Percentiles rank a stretch among this genome's conserved stretches.
phyloP scores from a whole-genome alignment of 2,797 vertebrate species.

The Allenopithecus nigroviridis region DNA sequence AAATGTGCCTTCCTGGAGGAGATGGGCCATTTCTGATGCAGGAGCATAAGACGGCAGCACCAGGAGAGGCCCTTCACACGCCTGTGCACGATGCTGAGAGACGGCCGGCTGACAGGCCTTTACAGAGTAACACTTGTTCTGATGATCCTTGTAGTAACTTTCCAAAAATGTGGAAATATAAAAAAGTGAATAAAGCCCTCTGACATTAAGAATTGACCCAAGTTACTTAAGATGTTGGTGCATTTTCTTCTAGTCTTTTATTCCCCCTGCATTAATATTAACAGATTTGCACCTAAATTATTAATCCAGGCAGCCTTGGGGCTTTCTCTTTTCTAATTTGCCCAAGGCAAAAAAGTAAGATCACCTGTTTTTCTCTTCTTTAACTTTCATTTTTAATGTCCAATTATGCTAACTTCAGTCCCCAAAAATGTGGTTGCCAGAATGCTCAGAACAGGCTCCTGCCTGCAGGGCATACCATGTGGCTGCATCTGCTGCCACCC shows the following conservation, averaged over 20 bases:
- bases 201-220: not conserved
- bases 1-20: not conserved
- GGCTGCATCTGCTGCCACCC: not conserved
- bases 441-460: not conserved
- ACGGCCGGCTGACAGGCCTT: not conserved
- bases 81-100: not conserved
- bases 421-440: not conserved
- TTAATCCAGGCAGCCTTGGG: not conserved
- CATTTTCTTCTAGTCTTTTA: not conserved
- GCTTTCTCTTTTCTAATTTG: not conserved
- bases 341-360: not conserved
- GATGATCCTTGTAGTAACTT: not conserved
- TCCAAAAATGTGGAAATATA: not conserved
- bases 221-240: not conserved
- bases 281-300: not conserved
- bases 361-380: not conserved
- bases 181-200: not conserved
- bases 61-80: not conserved
- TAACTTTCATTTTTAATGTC: not conserved
- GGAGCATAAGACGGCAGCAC: not conserved
- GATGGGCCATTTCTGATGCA: not conserved
- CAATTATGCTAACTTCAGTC: not conserved
- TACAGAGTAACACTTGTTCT: not conserved
- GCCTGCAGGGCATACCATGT: fast-evolving
- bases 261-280: not conserved